These are phyloP conservation scores for Onychostruthus taczanowskii DNA, from an alignment of 2,113 vertebrate genomes.

Conservation along the genomic window DNA sequence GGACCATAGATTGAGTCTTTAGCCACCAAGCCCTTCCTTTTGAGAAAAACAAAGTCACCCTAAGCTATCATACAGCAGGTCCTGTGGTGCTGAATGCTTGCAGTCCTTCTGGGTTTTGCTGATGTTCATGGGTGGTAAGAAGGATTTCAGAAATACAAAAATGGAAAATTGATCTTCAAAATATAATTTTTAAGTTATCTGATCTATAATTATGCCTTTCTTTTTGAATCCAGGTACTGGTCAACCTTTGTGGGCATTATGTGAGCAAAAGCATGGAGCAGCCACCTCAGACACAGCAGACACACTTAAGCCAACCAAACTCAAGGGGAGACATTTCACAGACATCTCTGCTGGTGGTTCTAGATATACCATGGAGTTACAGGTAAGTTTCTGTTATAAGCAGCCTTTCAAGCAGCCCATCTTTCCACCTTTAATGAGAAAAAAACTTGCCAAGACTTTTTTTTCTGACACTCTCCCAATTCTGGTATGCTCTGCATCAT, in stretches of 20 bases:
- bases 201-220: not conserved
- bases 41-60: not conserved
- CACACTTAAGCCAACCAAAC: not conserved
- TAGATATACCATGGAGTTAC: not conserved
- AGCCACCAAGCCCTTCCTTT: not conserved
- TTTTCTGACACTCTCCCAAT: not conserved
- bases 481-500: not conserved
- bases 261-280: not conserved
- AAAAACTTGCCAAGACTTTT: not conserved
- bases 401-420: not conserved
- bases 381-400: not conserved
- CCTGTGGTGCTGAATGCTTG: fast-evolving
- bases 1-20: not conserved
- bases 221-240: not conserved
- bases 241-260: not conserved
- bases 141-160: not conserved
- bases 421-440: not conserved
- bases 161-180: not conserved
- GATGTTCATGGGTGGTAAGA: not conserved
- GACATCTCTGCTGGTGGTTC: not conserved
- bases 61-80: not conserved
- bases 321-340: not conserved
- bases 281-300: not conserved
- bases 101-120: not conserved
- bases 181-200: not conserved